A percentile compares a stretch with the other conserved stretches of the same genome.
Conservation (phyloP, 2,797 vertebrate genomes). For the Chelonia mydas region DNA sequence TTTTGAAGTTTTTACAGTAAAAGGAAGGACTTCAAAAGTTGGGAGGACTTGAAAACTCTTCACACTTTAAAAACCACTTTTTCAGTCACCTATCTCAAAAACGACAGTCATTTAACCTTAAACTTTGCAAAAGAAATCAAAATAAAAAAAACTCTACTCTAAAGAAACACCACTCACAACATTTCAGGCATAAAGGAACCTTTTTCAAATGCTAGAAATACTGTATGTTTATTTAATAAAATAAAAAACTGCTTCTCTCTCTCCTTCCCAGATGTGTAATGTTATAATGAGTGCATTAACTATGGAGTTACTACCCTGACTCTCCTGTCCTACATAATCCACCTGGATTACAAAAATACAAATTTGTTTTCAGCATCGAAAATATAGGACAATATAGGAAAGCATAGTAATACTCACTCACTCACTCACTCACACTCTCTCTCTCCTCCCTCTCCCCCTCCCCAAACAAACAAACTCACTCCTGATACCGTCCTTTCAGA, state of each 20-base stretch:
- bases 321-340: background rate
- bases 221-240: background rate
- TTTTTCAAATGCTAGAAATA: background rate
- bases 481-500: background rate
- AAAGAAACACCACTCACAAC: background rate
- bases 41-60: too few relatives aligned
- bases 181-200: background rate
- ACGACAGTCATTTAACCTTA: background rate
- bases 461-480: background rate
- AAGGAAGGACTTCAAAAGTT: background rate
- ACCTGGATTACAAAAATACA: background rate
- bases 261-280: background rate
- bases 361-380: background rate
- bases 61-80: background rate
- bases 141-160: background rate
- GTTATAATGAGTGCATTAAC: background rate
- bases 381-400: background rate
- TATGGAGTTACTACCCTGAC: background rate
- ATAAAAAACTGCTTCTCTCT: background rate
- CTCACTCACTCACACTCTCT: too few relatives aligned
- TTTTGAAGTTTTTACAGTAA: background rate
- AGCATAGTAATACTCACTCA: background rate
- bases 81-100: background rate
- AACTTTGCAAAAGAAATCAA: background rate
- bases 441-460: too few relatives aligned